A percentile compares a stretch with the other conserved stretches of the same genome.
Evolutionary conservation across 2,113 vertebrate genomes (phyloP).

Genomic region (Silurus meridionalis): DNA sequence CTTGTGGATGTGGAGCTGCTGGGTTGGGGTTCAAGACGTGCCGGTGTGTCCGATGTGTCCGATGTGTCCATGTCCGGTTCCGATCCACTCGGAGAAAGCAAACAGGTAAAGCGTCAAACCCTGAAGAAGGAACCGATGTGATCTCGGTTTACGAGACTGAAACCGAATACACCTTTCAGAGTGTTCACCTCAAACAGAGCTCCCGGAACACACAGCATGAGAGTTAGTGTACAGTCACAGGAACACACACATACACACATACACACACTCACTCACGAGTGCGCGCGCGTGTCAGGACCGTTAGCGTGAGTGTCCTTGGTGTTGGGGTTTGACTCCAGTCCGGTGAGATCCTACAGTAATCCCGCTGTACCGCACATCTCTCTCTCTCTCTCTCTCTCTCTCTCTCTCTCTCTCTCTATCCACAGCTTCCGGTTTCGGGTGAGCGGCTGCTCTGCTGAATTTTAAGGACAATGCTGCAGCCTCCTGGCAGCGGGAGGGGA

Average conservation of each 20-base stretch:
- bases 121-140: background rate
- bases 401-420: conserved; percentile 39
- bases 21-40: conserved; percentile 45
- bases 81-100: background rate
- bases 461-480: conserved; percentile 64
- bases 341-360: background rate
- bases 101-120: background rate
- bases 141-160: background rate
- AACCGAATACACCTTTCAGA: background rate
- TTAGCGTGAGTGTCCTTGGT: background rate
- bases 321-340: background rate
- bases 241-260: background rate
- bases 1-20: conserved; percentile 25
- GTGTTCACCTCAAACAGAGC: background rate
- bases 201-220: background rate
- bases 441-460: conserved; percentile 22
- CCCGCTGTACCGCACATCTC: background rate
- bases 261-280: too few relatives aligned
- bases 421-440: conserved; percentile 26
- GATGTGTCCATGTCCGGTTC: conserved; percentile 60
- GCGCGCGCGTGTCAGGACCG: background rate
- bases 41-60: conserved; percentile 40
- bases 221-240: background rate
- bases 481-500: conserved; percentile 57
- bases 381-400: conserved; percentile 50